Evolutionary conservation across 2,113 vertebrate genomes (phyloP).

Genomic region (Nesoenas mayeri): DNA sequence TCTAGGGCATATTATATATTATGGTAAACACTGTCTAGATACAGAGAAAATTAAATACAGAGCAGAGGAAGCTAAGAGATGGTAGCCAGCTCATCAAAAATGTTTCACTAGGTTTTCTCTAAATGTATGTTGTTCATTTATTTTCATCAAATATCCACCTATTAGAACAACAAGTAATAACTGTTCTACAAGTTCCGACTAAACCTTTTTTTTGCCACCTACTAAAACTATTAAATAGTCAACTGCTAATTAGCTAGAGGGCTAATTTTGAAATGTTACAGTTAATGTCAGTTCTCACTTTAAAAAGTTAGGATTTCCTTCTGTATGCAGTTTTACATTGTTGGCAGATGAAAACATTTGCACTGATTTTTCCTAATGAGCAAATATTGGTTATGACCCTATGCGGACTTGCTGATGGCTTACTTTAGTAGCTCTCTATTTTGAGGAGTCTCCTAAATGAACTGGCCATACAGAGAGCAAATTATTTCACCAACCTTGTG

Average conservation of each 20-base stretch:
- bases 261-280: constrained; percentile 40
- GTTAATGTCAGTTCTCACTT: constrained; percentile 28
- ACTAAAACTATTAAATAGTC: neutral
- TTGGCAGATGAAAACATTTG: constrained; percentile 14
- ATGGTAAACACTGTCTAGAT: neutral
- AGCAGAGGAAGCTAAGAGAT: neutral
- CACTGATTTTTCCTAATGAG: constrained; percentile 28
- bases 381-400: constrained; percentile 30
- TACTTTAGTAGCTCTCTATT: neutral
- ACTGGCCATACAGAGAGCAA: neutral
- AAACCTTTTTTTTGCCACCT: constrained; percentile 35
- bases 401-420: neutral
- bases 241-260: constrained; percentile 28
- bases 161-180: constrained; percentile 8
- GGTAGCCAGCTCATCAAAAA: neutral
- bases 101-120: neutral
- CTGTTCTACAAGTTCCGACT: constrained; percentile 7
- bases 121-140: neutral
- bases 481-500: neutral
- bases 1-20: neutral
- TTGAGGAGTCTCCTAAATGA: neutral
- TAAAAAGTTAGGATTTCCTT: constrained; percentile 16
- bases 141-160: neutral
- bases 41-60: neutral
- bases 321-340: neutral